Percentiles rank a stretch among this genome's conserved stretches.
Evolutionary conservation across 2,888 invertebrate genomes (phyloP).

Genomic region (Artemia sinica): DNA sequence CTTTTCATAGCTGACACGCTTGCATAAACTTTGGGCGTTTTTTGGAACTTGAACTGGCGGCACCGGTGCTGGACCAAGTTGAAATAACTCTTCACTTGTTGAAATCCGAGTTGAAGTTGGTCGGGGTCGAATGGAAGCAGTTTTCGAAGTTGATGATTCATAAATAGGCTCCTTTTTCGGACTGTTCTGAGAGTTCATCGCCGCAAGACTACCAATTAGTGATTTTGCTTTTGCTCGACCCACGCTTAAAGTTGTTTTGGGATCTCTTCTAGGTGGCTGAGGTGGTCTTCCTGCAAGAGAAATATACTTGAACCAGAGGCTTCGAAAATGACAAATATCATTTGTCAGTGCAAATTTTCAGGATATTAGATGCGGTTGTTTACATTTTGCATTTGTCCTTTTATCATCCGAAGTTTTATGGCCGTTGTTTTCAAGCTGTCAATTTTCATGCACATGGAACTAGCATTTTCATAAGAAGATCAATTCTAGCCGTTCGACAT

Average conservation of each 20-base stretch:
- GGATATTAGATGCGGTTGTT: no score
- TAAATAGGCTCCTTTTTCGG: conserved; percentile 26
- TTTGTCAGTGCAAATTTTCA: no score
- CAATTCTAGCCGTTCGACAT: no score
- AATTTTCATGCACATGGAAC: no score
- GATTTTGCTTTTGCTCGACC: conserved; percentile 78
- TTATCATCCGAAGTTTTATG: no score
- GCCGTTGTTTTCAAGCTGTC: no score
- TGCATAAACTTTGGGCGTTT: conserved; percentile 54
- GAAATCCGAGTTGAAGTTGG: conserved; percentile 74
- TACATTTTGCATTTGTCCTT: no score
- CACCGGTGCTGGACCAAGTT: conserved; percentile 42
- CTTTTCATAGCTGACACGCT: conserved; percentile 92
- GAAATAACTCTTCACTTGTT: conserved; percentile 74
- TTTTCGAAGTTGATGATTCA: conserved; percentile 44
- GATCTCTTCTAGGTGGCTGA: conserved; percentile 78
- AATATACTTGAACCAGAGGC: neutral
- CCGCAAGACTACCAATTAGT: conserved; percentile 61
- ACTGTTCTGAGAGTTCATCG: conserved; percentile 32
- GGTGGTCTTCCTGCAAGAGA: conserved; percentile 43
- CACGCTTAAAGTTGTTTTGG: conserved; percentile 81
- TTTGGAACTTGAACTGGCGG: conserved; percentile 52
- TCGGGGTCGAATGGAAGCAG: conserved; percentile 75
- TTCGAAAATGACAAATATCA: no score
- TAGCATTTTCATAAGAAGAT: no score